Conservation (phyloP, 2,113 vertebrate genomes). For the Delphinapterus leucas region DNA sequence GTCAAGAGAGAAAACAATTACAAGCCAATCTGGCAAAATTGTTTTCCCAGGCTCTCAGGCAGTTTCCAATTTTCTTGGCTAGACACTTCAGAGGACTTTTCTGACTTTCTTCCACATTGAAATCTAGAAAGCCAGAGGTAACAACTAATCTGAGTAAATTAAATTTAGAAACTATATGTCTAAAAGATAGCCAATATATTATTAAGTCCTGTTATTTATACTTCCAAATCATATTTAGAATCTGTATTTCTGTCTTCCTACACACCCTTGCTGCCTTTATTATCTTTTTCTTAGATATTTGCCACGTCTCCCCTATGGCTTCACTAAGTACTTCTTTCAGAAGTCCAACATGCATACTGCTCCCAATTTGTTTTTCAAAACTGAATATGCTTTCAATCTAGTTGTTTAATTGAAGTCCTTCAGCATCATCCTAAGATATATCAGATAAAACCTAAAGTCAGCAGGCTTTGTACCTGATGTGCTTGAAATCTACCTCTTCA, state of each 20-base stretch:
- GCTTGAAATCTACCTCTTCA: not conserved
- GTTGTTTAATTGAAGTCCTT: not conserved
- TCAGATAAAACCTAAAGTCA: not conserved
- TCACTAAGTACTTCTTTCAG: not conserved
- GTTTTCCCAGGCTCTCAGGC: not conserved
- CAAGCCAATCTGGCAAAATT: conserved; percentile 28
- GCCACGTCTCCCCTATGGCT: not conserved
- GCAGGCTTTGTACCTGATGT: not conserved
- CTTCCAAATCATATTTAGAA: not conserved
- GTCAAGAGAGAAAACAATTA: conserved; percentile 34
- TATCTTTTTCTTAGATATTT: not conserved
- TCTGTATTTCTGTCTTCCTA: not conserved
- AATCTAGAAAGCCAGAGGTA: not conserved
- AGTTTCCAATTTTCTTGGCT: conserved; percentile 27
- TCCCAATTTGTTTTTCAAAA: not conserved
- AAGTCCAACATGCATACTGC: not conserved
- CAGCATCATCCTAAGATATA: not conserved
- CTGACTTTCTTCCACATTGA: not conserved
- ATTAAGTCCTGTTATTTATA: not conserved
- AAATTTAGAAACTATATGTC: not conserved
- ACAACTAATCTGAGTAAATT: not conserved
- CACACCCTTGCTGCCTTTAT: not conserved
- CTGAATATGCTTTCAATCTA: not conserved
- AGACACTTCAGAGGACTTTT: not conserved
- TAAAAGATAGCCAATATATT: not conserved